phyloP scores from a whole-genome alignment of 2,888 invertebrate species.

The Sialis lutaria region DNA sequence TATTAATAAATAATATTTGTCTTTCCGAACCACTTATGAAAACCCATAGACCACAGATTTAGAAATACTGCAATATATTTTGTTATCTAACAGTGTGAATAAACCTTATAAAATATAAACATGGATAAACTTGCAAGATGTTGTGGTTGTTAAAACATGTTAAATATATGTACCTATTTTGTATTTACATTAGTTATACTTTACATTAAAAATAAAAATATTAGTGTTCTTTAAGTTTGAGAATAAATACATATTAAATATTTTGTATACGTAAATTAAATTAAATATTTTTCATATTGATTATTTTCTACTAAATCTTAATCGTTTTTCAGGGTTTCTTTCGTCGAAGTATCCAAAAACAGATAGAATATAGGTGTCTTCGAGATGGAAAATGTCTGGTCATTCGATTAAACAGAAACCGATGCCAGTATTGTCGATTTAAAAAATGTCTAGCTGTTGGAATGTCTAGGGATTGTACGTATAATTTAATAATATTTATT shows the following conservation, averaged over 20 bases:
- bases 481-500: slow-evolving; percentile 10
- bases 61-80: neutral
- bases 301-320: slow-evolving; percentile 4
- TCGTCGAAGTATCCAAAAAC: slow-evolving; percentile 88
- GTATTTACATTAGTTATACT: no score
- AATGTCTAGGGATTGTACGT: slow-evolving; percentile 95
- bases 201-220: no score
- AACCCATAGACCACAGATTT: neutral
- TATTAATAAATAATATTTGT: no score
- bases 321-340: slow-evolving; percentile 72
- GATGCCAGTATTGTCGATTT: slow-evolving; percentile 92
- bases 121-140: no score
- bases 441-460: slow-evolving; percentile 93
- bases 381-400: slow-evolving; percentile 89
- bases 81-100: neutral
- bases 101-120: neutral
- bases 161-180: no score
- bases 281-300: no score
- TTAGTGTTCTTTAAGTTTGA: no score
- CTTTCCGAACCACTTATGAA: no score
- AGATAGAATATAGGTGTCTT: slow-evolving; percentile 88
- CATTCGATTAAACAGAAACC: slow-evolving; percentile 81
- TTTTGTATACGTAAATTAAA: neutral
- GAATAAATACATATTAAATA: neutral
- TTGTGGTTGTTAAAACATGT: no score